Percentiles rank a stretch among this genome's conserved stretches.
These are phyloP conservation scores for Anticlea derivata DNA, from an alignment of 2,888 invertebrate species.

Conservation along the genomic window DNA sequence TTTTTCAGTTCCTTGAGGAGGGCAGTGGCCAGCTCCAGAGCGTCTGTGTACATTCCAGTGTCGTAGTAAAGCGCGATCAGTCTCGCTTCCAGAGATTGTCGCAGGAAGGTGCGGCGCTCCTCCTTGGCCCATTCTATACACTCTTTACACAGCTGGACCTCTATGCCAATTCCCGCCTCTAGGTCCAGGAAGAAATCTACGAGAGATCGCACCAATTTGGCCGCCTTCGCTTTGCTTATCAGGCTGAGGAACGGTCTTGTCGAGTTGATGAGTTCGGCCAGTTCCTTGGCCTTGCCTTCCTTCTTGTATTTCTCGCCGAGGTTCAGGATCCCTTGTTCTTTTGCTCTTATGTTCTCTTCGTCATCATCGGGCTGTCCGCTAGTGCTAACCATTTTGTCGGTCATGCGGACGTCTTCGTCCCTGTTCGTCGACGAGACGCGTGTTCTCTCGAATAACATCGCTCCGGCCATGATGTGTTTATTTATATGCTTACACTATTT, in stretches of 20 bases:
- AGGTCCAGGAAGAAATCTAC: constrained; percentile 99
- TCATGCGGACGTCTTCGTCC: constrained; percentile 89
- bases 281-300: constrained; percentile 95
- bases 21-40: constrained; percentile 92
- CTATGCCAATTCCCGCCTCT: constrained; percentile 97
- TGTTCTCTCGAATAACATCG: constrained; percentile 94
- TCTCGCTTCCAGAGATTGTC: constrained; percentile 97
- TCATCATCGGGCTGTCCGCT: constrained; percentile 91
- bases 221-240: constrained; percentile 99
- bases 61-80: constrained; percentile 97
- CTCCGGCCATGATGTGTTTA: constrained; percentile 91
- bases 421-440: constrained; percentile 90
- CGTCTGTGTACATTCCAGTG: constrained; percentile 94
- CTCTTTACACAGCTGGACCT: constrained; percentile 96
- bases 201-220: constrained; percentile 97
- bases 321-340: constrained; percentile 97
- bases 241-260: constrained; percentile 97
- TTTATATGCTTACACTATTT: constrained; percentile 77
- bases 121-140: constrained; percentile 99
- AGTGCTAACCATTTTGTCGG: constrained; percentile 91
- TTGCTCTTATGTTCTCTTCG: constrained; percentile 95
- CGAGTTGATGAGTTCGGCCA: constrained; percentile 96
- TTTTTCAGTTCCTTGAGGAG: constrained; percentile 98
- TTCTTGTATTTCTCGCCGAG: constrained; percentile 96
- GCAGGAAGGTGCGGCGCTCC: constrained; percentile 97